A percentile compares a stretch with the other conserved stretches of the same genome.
Conservation (phyloP, 1,140 invertebrate species). For the Zophobas atratus region DNA sequence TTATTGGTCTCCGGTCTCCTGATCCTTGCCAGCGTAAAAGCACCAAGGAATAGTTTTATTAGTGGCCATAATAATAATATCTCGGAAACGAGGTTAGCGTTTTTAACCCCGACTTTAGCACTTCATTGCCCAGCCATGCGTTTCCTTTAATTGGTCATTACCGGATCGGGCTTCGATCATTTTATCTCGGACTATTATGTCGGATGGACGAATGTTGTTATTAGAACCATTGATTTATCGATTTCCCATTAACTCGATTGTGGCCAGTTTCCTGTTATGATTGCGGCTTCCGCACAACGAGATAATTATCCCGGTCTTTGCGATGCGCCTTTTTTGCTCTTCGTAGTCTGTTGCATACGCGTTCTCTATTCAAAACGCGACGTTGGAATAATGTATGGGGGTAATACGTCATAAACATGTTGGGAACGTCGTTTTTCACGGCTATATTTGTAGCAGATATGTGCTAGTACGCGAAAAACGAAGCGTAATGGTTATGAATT, state of each 20-base stretch:
- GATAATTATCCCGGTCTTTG: conserved; percentile 2
- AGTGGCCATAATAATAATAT: neutral
- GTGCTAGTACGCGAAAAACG: conserved; percentile 33
- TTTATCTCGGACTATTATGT: conserved; percentile 35
- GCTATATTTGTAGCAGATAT: conserved; percentile 45
- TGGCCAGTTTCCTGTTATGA: conserved; percentile 34
- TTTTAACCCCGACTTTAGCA: neutral
- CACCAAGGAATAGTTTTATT: conserved; percentile 5
- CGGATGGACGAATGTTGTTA: conserved; percentile 13
- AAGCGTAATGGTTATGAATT: conserved; percentile 25
- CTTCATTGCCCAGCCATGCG: conserved; percentile 19
- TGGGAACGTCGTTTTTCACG: conserved; percentile 43
- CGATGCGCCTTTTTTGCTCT: too few relatives aligned
- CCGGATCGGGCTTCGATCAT: conserved; percentile 20
- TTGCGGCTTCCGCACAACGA: neutral
- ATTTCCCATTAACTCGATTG: conserved; percentile 32
- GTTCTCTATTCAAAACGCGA: conserved; percentile 37
- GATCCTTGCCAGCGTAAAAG: neutral
- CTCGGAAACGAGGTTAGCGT: neutral
- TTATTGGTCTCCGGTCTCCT: neutral
- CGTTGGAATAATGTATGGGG: conserved; percentile 43
- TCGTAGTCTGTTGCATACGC: conserved; percentile 29
- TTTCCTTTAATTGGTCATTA: conserved; percentile 23
- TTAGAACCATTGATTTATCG: conserved; percentile 26
- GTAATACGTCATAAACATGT: conserved; percentile 48